Percentiles rank a stretch among this genome's conserved stretches.
Conservation (phyloP, 2,797 vertebrate genomes). For the Euphonia xanthogaster region DNA sequence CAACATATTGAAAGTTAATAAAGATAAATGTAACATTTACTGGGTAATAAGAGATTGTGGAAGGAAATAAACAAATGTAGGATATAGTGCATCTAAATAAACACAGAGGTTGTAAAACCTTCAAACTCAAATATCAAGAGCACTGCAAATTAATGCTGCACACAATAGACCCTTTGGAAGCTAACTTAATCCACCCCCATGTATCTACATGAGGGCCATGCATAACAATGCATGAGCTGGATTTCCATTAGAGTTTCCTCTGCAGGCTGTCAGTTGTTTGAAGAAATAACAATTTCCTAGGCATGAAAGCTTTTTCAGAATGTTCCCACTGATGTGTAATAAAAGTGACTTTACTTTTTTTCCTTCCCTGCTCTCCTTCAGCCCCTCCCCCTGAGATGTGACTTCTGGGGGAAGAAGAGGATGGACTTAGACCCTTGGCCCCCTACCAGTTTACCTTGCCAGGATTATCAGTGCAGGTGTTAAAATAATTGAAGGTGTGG, state of each 20-base stretch:
- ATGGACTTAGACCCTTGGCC: constrained; percentile 79
- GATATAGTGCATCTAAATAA: constrained; percentile 86
- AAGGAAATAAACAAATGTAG: constrained; percentile 78
- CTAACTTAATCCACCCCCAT: constrained; percentile 93
- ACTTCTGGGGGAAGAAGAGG: constrained; percentile 69
- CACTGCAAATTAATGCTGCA: constrained; percentile 87
- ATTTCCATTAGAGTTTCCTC: constrained; percentile 93
- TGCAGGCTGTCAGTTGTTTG: constrained; percentile 90
- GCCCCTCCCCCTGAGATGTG: constrained; percentile 69
- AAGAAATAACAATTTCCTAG: constrained; percentile 96
- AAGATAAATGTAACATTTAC: constrained; percentile 79
- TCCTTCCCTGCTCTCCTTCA: neutral
- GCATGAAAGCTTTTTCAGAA: constrained; percentile 87
- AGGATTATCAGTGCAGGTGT: constrained; percentile 91
- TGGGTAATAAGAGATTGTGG: constrained; percentile 70
- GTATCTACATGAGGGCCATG: constrained; percentile 87
- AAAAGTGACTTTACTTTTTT: constrained; percentile 88
- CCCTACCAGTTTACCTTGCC: constrained; percentile 82
- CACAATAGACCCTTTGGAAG: constrained; percentile 93
- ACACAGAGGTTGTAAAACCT: constrained; percentile 89
- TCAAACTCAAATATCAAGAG: constrained; percentile 88
- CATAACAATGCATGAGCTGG: constrained; percentile 86
- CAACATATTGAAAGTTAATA: constrained; percentile 71
- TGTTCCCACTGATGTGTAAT: constrained; percentile 84
- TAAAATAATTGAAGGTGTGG: constrained; percentile 95